A percentile compares a stretch with the other conserved stretches of the same genome.
phyloP scores from a whole-genome alignment of 2,113 vertebrate species.

The Herpailurus yagouaroundi region DNA sequence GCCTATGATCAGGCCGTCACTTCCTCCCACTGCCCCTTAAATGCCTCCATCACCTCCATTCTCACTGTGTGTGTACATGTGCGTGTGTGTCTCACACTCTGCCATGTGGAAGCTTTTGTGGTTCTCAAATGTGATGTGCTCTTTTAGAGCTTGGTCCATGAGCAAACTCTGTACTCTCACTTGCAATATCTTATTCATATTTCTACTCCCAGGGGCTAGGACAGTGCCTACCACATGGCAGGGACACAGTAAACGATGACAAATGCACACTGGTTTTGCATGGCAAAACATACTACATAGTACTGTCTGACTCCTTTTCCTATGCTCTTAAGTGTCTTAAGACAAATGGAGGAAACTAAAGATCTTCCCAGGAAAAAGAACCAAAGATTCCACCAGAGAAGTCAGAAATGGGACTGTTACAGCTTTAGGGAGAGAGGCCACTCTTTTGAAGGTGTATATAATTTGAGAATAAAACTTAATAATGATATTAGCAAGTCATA shows the following conservation, averaged over 20 bases:
- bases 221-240: neutral
- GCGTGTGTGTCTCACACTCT: neutral
- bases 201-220: neutral
- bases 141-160: neutral
- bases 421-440: neutral
- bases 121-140: neutral
- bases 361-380: conserved; percentile 33
- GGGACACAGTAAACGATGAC: neutral
- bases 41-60: neutral
- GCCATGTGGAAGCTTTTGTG: neutral
- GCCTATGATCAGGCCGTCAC: neutral
- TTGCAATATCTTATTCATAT: neutral
- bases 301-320: neutral
- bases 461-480: conserved; percentile 1
- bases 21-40: neutral
- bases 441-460: neutral
- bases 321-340: neutral
- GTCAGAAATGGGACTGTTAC: neutral
- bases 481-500: neutral
- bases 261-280: neutral
- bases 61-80: neutral
- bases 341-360: conserved; percentile 38
- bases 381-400: neutral
- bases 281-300: neutral
- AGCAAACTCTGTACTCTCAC: neutral